Conservation (phyloP, 64 coral and sea anemone species). For the Acropora yongei region DNA sequence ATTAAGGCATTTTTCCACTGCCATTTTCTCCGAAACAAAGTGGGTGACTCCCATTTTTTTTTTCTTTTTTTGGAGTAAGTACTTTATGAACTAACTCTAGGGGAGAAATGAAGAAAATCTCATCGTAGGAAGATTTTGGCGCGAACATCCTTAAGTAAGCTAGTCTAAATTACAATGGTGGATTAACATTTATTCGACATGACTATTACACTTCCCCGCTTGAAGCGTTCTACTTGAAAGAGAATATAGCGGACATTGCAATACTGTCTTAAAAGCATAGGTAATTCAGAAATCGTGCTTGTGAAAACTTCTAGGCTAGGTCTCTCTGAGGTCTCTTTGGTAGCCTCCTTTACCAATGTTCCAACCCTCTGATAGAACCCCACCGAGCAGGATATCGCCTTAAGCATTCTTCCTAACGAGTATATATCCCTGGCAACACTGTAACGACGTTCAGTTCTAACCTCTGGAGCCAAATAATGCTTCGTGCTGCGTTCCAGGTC, state of each 20-base stretch:
- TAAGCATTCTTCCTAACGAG: conserved; percentile 38
- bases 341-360: not conserved
- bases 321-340: conserved; percentile 11
- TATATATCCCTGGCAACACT: conserved; percentile 30
- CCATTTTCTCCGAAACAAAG: too few relatives aligned
- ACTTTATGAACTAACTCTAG: too few relatives aligned
- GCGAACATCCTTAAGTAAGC: not conserved
- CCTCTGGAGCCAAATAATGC: conserved; percentile 43
- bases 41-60: too few relatives aligned
- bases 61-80: too few relatives aligned
- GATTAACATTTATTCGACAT: not conserved
- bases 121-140: too few relatives aligned
- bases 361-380: conserved; percentile 19
- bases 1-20: too few relatives aligned
- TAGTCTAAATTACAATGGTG: not conserved
- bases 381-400: not conserved
- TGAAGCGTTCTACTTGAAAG: not conserved
- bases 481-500: not conserved
- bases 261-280: not conserved
- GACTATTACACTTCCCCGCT: not conserved
- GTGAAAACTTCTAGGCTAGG: not conserved
- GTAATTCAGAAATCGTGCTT: not conserved
- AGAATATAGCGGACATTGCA: not conserved
- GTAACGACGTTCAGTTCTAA: not conserved
- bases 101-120: too few relatives aligned